Evolutionary conservation across 1,140 invertebrate genomes (phyloP), one percentile per base, ranked within the genome.

Genomic region (Apis florea): DNA sequence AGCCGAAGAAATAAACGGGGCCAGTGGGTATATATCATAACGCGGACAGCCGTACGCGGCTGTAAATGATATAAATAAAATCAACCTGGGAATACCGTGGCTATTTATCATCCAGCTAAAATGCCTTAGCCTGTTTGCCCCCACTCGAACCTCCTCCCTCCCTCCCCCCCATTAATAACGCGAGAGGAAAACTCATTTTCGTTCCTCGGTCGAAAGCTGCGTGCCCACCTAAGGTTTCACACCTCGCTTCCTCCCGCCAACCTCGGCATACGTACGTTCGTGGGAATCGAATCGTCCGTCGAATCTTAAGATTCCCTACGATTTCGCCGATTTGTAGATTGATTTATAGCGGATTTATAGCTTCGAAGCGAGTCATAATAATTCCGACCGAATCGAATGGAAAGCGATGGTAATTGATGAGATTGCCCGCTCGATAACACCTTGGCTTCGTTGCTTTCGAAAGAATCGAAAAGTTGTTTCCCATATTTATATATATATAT

Each of bases 31-130:
- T 86, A 88, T 88, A 89, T 89, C 87, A 89, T 88, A 84, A 40
- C 79, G 82, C n/a, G 84, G 86, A 88, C 86, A 88, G 84, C 58
- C 68, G 63, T 40, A 77, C 67, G 26, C 69, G 72, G 78, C 73
- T 85, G 87, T 88, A 90, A 91, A 88, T 85, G 85, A 89, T 90
- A 90, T 90, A 90, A 90, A 90, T 90, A 90, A 90, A 90, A 90
- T 90, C 89, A 86, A 83, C 71, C 83, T 47, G 83, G 84, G 85
- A 87, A 85, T 81, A 82, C 80, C 67, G 26, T 9, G 68, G 79
- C 88, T 89, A 91, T 91, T 91, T 91, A 91, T 91, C 90, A 90
- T 90, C 74, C 84, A 71, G 71, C 84, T 85, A 89, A 90, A 91
- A 88, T 84, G 82, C 83, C 64, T 81, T 74, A 68, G 80, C 86